phyloP scores from a whole-genome alignment of 1,140 invertebrate species.

The Nasonia longicornis region DNA sequence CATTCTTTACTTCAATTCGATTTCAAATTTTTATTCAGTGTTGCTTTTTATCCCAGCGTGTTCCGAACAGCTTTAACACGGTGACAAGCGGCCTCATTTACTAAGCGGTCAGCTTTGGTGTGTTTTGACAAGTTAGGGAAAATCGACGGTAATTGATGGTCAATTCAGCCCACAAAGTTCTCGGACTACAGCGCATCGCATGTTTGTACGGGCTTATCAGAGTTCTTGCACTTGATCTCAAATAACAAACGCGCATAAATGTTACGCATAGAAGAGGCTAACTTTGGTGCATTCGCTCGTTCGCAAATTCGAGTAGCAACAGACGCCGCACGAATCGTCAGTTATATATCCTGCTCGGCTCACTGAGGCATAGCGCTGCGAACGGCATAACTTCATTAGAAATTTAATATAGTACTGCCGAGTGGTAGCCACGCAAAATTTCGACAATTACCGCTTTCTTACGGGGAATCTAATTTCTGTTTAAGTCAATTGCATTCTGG shows the following conservation, averaged over 20 bases:
- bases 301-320: conserved; percentile 10
- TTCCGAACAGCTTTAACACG: too few relatives aligned
- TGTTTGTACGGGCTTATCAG: conserved; percentile 18
- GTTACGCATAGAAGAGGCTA: conserved; percentile 5
- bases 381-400: conserved; percentile 13
- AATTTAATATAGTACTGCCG: conserved; percentile 1
- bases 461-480: conserved; percentile 6
- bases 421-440: background rate
- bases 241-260: conserved; percentile 28
- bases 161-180: conserved; percentile 3
- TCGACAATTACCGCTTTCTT: conserved; percentile 14
- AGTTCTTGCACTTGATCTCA: background rate
- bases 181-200: background rate
- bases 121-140: background rate
- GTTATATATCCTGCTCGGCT: background rate
- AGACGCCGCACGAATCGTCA: background rate
- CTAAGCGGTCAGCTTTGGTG: background rate
- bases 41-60: too few relatives aligned
- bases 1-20: too few relatives aligned
- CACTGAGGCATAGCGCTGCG: background rate
- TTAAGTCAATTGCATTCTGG: background rate
- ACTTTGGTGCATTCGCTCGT: background rate
- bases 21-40: too few relatives aligned
- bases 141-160: conserved; percentile 28
- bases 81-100: background rate